Evolutionary conservation across 1,140 invertebrate species (phyloP).

Genomic region (Achatina immaculata): DNA sequence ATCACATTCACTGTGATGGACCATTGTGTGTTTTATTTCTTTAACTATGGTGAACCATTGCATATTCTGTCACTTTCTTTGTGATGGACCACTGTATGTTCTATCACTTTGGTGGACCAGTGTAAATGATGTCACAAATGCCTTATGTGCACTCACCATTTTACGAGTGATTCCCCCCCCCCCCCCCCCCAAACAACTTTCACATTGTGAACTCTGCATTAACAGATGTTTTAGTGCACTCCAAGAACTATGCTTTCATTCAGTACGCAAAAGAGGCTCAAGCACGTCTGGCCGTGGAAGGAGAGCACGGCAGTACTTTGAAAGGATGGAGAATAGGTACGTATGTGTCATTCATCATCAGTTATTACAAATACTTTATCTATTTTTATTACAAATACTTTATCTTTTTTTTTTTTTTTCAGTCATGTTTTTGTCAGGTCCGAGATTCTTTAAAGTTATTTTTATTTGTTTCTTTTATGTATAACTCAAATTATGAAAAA

Average conservation of each 20-base stretch:
- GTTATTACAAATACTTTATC: background rate
- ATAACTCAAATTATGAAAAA: no score
- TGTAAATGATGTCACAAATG: no score
- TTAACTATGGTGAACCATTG: no score
- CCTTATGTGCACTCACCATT: no score
- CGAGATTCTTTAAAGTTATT: background rate
- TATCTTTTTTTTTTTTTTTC: conserved; percentile 5
- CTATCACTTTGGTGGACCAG: no score
- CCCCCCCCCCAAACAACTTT: no score
- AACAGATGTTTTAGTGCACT: conserved; percentile 28
- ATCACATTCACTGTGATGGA: no score
- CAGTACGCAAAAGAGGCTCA: conserved; percentile 35
- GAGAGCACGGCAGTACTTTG: conserved; percentile 32
- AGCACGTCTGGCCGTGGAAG: conserved; percentile 28
- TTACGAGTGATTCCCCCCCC: background rate
- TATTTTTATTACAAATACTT: background rate
- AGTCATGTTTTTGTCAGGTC: background rate
- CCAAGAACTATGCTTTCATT: conserved; percentile 32
- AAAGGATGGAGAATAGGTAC: conserved; percentile 29
- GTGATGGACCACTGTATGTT: no score
- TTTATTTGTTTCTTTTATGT: background rate
- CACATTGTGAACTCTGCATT: no score
- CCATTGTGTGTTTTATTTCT: no score
- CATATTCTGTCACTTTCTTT: no score
- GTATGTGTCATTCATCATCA: background rate